Conservation (phyloP, 2,888 invertebrate species). For the Ypsolopha sequella region DNA sequence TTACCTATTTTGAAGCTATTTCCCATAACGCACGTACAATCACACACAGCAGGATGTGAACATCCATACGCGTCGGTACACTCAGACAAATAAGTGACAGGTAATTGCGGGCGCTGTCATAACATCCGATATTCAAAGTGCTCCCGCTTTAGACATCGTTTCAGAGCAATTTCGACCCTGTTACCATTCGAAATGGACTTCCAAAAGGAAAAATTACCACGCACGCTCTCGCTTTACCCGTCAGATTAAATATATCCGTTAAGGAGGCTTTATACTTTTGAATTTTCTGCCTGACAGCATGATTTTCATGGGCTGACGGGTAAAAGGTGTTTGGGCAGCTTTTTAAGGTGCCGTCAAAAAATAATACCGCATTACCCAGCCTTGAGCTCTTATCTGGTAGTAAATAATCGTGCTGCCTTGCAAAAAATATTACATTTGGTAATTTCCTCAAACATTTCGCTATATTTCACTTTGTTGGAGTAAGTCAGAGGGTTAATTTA, state of each 20-base stretch:
- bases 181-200: too few species aligned
- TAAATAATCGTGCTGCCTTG: not conserved
- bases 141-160: conserved; percentile 7
- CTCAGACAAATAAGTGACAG: conserved; percentile 47
- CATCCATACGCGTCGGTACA: conserved; percentile 17
- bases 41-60: conserved; percentile 40
- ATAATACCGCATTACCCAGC: not conserved
- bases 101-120: conserved; percentile 61
- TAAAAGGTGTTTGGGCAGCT: not conserved
- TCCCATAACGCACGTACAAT: conserved; percentile 1
- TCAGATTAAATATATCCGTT: conserved; percentile 39
- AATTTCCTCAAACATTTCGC: not conserved
- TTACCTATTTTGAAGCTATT: too few species aligned
- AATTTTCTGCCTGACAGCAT: conserved; percentile 14
- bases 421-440: not conserved
- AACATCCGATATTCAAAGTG: conserved; percentile 43
- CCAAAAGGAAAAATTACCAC: too few species aligned
- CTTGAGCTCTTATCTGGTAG: not conserved
- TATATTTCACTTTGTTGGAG: not conserved
- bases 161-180: too few species aligned
- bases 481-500: too few species aligned
- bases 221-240: too few species aligned
- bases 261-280: conserved; percentile 28
- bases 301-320: conserved; percentile 16
- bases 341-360: not conserved